Evolutionary conservation across 2,113 vertebrate species (phyloP).

Genomic region (Psittacara wagleri): DNA sequence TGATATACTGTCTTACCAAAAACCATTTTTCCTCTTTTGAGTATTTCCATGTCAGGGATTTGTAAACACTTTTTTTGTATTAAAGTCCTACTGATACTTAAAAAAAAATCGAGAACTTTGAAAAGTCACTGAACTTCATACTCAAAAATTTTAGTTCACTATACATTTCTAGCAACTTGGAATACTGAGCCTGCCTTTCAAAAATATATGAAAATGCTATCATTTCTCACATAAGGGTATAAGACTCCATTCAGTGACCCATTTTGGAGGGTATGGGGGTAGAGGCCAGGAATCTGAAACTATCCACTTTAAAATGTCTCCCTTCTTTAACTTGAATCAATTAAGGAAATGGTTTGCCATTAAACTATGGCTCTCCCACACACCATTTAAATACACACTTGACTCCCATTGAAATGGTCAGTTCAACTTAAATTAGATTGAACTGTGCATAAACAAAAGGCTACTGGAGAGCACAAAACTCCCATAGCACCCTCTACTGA

Average conservation of each 20-base stretch:
- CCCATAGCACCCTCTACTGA: constrained; percentile 73
- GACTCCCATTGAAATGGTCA: constrained; percentile 69
- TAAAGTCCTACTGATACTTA: neutral
- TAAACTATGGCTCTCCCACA: constrained; percentile 61
- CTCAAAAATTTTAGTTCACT: neutral
- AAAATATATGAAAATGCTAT: neutral
- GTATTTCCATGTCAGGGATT: neutral
- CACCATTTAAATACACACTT: constrained; percentile 63
- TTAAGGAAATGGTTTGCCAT: constrained; percentile 60
- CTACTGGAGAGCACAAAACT: constrained; percentile 57
- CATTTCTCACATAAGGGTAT: neutral
- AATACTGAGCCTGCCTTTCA: neutral
- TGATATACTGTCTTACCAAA: neutral
- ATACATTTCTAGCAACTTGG: neutral
- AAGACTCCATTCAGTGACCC: neutral
- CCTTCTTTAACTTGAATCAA: constrained; percentile 55
- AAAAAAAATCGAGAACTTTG: neutral
- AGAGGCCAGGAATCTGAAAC: constrained; percentile 48
- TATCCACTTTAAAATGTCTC: constrained; percentile 50
- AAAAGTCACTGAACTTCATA: neutral
- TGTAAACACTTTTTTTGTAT: neutral
- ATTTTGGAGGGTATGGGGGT: neutral
- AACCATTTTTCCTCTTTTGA: neutral
- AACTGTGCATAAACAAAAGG: constrained; percentile 62
- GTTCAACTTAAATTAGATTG: constrained; percentile 67